These are phyloP conservation scores for Drosophila recens DNA, from an alignment of 2,888 invertebrate species.

Conservation along the genomic window DNA sequence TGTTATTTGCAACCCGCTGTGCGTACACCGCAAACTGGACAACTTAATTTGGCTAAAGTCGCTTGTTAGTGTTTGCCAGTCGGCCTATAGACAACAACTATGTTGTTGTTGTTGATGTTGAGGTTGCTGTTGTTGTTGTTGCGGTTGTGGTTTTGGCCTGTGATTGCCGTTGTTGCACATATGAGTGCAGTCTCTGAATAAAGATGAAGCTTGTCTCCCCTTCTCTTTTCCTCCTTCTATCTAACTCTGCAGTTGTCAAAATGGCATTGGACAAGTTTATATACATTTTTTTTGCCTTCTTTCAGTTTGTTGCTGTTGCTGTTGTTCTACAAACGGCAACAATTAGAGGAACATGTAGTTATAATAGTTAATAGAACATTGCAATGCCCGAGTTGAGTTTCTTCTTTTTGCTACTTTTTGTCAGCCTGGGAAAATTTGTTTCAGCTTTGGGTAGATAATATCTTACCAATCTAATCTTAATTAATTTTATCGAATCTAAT, in stretches of 20 bases:
- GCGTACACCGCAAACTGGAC: constrained; percentile 80
- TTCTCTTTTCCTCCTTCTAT: constrained; percentile 18
- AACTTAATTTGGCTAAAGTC: constrained; percentile 81
- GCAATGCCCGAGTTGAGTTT: constrained; percentile 9
- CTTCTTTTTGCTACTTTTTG: constrained; percentile 11
- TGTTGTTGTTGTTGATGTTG: constrained; percentile 19
- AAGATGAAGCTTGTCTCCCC: constrained; percentile 51
- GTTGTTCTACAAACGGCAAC: constrained; percentile 49
- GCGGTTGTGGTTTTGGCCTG: constrained; percentile 46
- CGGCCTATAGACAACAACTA: constrained; percentile 9
- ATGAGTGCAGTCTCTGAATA: constrained; percentile 50
- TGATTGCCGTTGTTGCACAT: constrained; percentile 54
- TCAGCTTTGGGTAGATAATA: background rate
- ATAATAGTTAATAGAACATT: constrained; percentile 38
- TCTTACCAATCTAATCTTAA: no score
- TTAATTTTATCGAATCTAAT: no score
- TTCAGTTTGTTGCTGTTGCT: constrained; percentile 24
- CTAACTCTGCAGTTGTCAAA: constrained; percentile 50
- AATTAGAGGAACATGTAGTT: constrained; percentile 67
- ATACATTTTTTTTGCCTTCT: constrained; percentile 23
- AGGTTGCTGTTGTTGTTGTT: constrained; percentile 30
- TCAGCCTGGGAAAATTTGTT: constrained; percentile 29
- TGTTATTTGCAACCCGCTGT: constrained; percentile 81
- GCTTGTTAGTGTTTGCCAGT: constrained; percentile 74
- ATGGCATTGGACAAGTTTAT: constrained; percentile 57